Conservation (phyloP, 1,140 invertebrate species). For the Sycophila sp. region DNA sequence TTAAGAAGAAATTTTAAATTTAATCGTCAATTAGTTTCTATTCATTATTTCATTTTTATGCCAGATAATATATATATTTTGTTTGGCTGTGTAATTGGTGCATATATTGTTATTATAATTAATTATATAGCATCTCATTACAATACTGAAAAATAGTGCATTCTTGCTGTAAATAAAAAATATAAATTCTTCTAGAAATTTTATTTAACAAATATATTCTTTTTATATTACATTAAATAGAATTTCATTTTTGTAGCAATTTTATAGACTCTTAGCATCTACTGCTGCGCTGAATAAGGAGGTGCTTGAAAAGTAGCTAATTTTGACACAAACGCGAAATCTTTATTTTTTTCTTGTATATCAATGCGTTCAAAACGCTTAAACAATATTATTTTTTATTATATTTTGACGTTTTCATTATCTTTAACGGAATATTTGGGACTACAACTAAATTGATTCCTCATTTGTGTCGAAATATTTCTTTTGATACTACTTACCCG, state of each 20-base stretch:
- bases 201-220: background rate
- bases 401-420: background rate
- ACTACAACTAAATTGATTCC: too few species aligned
- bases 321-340: background rate
- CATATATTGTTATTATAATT: too few species aligned
- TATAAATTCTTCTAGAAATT: conserved; percentile 11
- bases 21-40: too few species aligned
- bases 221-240: background rate
- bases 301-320: background rate
- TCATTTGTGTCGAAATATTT: background rate
- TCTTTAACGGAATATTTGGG: too few species aligned
- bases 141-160: too few species aligned
- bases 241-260: background rate
- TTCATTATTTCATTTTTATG: background rate
- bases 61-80: too few species aligned
- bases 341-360: background rate
- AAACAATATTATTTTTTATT: background rate
- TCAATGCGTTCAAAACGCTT: background rate
- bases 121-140: too few species aligned
- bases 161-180: conserved; percentile 8
- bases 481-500: background rate
- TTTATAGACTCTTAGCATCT: background rate
- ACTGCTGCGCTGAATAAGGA: too few species aligned
- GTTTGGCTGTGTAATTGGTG: too few species aligned
- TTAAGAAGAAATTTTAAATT: too few species aligned